Evolutionary conservation across 1,140 invertebrate species (phyloP).

Genomic region (Pseudomyrmex gracilis): DNA sequence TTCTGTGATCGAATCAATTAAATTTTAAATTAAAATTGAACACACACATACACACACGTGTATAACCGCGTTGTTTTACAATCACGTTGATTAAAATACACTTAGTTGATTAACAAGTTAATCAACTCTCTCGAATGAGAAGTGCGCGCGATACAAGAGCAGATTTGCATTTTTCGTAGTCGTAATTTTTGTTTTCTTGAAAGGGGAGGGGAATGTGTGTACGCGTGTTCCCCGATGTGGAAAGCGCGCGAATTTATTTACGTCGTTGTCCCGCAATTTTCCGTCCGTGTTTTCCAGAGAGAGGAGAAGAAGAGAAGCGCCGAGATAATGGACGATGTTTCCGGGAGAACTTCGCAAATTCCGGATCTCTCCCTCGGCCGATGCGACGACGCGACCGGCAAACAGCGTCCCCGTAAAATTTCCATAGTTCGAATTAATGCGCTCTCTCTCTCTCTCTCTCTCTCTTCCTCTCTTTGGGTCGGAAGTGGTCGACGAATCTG

Average conservation of each 20-base stretch:
- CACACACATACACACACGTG: neutral
- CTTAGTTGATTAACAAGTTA: neutral
- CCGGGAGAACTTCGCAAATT: constrained; percentile 42
- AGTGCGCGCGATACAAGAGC: neutral
- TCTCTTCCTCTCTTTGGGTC: neutral
- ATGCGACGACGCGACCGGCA: constrained; percentile 21
- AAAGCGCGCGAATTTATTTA: constrained; percentile 60
- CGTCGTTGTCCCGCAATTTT: constrained; percentile 46
- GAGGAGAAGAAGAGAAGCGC: neutral
- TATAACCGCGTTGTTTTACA: neutral
- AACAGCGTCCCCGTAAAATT: constrained; percentile 12
- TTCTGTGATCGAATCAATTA: neutral
- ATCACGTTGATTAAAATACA: neutral
- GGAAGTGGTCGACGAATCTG: constrained; percentile 54
- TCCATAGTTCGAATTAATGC: constrained; percentile 30
- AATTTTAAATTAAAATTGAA: neutral
- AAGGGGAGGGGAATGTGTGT: neutral
- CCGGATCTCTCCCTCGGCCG: neutral
- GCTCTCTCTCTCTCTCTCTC: neutral
- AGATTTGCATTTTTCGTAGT: constrained; percentile 17
- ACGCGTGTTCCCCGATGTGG: constrained; percentile 49
- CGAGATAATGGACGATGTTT: constrained; percentile 62
- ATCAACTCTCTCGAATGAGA: neutral
- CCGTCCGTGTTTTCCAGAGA: constrained; percentile 17
- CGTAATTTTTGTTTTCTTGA: neutral